Conservation (phyloP, 1,140 invertebrate genomes). For the Caenorhabditis tropicalis region DNA sequence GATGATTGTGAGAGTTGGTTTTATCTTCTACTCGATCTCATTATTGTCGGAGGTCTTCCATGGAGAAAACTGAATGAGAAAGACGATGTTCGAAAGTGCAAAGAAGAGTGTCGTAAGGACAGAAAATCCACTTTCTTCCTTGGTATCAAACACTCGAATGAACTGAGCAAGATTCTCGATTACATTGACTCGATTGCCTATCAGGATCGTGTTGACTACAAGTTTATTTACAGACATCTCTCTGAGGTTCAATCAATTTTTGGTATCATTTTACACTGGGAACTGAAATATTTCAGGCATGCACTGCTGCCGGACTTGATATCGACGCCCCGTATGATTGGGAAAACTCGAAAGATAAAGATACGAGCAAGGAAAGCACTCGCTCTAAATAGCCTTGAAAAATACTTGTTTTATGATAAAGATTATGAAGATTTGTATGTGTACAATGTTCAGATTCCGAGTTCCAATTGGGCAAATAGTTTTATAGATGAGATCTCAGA, state of each 20-base stretch:
- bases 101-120: slow-evolving; percentile 32
- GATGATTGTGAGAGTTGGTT: slow-evolving; percentile 47
- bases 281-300: not conserved
- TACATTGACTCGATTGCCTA: slow-evolving; percentile 55
- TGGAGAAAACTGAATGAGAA: slow-evolving; percentile 34
- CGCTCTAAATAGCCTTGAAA: not conserved
- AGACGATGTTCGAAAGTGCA: slow-evolving; percentile 16
- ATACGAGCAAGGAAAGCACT: not conserved
- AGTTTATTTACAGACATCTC: slow-evolving; percentile 46
- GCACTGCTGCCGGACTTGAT: slow-evolving; percentile 20
- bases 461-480: too few relatives aligned
- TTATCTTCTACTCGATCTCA: slow-evolving; percentile 50
- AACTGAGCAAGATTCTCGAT: slow-evolving; percentile 52
- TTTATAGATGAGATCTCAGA: too few relatives aligned
- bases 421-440: too few relatives aligned
- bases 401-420: too few relatives aligned
- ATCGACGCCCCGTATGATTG: slow-evolving; percentile 61
- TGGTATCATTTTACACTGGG: too few relatives aligned
- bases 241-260: not conserved
- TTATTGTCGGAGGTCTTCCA: slow-evolving; percentile 37
- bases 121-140: slow-evolving; percentile 34
- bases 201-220: slow-evolving; percentile 52
- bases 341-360: slow-evolving; percentile 45
- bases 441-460: too few relatives aligned
- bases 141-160: not conserved